Percentiles rank a stretch among this genome's conserved stretches.
phyloP scores from a whole-genome alignment of 2,888 invertebrate species.

The Prostheceraeus crozeri region DNA sequence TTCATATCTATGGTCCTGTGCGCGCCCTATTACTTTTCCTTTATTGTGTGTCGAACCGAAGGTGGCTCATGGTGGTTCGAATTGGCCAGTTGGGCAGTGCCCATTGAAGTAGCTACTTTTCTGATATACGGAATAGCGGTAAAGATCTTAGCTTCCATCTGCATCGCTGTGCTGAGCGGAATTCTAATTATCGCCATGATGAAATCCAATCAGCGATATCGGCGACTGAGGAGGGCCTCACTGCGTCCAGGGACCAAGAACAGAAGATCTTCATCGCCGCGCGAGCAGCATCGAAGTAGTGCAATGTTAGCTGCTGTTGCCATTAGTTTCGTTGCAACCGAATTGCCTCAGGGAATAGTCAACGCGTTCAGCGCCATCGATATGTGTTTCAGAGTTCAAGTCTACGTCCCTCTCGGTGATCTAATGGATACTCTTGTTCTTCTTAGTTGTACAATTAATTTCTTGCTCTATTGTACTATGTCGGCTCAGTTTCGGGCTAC shows the following conservation, averaged over 20 bases:
- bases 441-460: constrained; percentile 33
- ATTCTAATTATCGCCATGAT: constrained; percentile 25
- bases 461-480: constrained; percentile 35
- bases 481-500: constrained; percentile 30
- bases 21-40: no score
- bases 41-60: neutral
- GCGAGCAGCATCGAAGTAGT: constrained; percentile 29
- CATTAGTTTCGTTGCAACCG: constrained; percentile 35
- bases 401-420: constrained; percentile 29
- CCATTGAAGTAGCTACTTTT: constrained; percentile 16
- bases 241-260: no score
- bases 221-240: neutral
- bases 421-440: constrained; percentile 34
- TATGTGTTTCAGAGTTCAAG: neutral
- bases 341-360: constrained; percentile 34
- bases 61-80: no score
- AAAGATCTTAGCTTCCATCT: constrained; percentile 14
- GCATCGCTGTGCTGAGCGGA: constrained; percentile 26
- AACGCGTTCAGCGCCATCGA: constrained; percentile 21
- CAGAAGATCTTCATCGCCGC: no score
- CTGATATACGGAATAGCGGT: constrained; percentile 27
- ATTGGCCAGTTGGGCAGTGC: no score
- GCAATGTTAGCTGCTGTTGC: constrained; percentile 30
- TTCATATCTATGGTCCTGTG: no score
- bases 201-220: no score